These are phyloP conservation scores for Atherinosoma microstoma DNA, from an alignment of 2,797 vertebrate genomes.

Conservation along the genomic window DNA sequence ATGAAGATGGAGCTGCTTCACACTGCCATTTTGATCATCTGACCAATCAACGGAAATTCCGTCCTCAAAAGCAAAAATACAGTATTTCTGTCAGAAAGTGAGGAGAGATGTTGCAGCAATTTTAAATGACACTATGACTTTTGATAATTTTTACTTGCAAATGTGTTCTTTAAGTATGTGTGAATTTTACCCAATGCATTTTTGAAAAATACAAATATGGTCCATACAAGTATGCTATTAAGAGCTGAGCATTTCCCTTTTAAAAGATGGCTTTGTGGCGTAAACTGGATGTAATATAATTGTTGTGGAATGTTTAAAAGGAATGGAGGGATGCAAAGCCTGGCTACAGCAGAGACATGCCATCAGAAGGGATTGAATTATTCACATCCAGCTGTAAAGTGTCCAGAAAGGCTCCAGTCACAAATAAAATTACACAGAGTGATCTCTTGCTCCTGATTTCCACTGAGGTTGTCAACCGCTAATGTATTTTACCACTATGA, in stretches of 20 bases:
- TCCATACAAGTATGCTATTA: not conserved
- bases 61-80: not conserved
- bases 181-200: not conserved
- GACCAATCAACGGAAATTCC: not conserved
- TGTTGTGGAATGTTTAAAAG: not conserved
- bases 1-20: not conserved
- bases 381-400: not conserved
- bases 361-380: not conserved
- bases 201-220: not conserved
- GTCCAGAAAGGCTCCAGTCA: not conserved
- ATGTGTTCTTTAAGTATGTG: not conserved
- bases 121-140: not conserved
- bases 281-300: not conserved
- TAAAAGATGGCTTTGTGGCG: not conserved
- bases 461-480: not conserved
- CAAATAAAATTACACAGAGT: not conserved
- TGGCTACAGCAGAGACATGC: not conserved
- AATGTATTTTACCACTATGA: not conserved
- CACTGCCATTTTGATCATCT: not conserved
- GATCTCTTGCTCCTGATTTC: not conserved
- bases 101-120: not conserved
- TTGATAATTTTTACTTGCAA: not conserved
- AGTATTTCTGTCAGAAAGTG: not conserved
- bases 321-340: not conserved
- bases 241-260: not conserved